These are phyloP conservation scores for Timema podura DNA, from an alignment of 2,888 invertebrate species.

Conservation along the genomic window DNA sequence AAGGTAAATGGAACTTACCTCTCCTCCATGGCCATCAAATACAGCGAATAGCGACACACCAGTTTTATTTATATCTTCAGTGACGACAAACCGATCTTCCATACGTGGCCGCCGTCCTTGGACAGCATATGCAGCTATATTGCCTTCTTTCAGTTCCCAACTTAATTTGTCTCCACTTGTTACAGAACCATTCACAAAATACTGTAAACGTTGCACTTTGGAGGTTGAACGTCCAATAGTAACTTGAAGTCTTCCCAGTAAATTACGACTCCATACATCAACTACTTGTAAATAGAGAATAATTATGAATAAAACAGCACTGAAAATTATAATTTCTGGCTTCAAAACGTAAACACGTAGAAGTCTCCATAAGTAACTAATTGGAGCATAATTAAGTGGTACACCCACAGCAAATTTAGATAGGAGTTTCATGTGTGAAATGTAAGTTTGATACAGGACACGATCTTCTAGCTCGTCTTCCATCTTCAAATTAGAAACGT, in stretches of 20 bases:
- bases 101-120: slow-evolving; percentile 86
- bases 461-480: slow-evolving; percentile 90
- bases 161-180: slow-evolving; percentile 46
- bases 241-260: slow-evolving; percentile 66
- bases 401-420: slow-evolving; percentile 76
- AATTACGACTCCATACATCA: slow-evolving; percentile 74
- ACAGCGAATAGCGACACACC: slow-evolving; percentile 86
- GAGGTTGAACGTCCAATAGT: slow-evolving; percentile 55
- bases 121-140: slow-evolving; percentile 83
- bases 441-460: slow-evolving; percentile 81
- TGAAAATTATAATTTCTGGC: slow-evolving; percentile 73
- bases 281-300: slow-evolving; percentile 78
- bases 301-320: slow-evolving; percentile 64
- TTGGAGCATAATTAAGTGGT: slow-evolving; percentile 65
- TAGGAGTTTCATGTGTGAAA: slow-evolving; percentile 80
- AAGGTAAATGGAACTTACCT: slow-evolving; percentile 47
- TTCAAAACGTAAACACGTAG: slow-evolving; percentile 73
- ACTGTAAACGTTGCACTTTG: slow-evolving; percentile 47
- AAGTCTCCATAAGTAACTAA: slow-evolving; percentile 73
- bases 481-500: slow-evolving; percentile 56
- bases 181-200: slow-evolving; percentile 31
- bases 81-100: slow-evolving; percentile 91
- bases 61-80: slow-evolving; percentile 78
- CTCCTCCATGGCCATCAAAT: slow-evolving; percentile 94
- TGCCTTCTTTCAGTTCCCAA: slow-evolving; percentile 73